Conservation (phyloP, 37 sponge, comb jelly and placozoan species). For the Aplysina aerophoba region DNA sequence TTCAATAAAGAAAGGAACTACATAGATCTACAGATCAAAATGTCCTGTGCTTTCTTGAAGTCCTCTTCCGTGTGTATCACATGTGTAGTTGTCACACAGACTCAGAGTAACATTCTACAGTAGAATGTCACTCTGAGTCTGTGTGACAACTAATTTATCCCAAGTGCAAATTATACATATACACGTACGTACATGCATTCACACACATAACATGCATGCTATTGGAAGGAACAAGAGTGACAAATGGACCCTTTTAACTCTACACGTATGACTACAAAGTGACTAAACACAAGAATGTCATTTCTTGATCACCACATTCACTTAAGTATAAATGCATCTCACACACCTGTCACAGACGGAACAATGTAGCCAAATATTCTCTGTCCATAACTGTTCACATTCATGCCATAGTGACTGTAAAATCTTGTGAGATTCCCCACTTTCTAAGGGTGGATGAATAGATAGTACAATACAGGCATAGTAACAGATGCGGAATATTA, state of each 20-base stretch:
- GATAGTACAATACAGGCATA: not conserved
- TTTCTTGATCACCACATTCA: no score
- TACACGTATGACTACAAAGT: not conserved
- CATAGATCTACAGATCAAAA: no score
- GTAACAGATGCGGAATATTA: no score
- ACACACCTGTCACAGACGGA: slow-evolving; percentile 47
- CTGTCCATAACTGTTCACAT: slow-evolving; percentile 39
- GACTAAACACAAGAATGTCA: no score
- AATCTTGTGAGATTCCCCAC: not conserved
- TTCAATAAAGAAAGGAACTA: no score
- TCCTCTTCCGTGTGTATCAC: no score
- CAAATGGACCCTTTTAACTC: not conserved
- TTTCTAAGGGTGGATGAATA: not conserved
- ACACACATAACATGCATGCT: not conserved
- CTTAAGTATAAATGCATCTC: not conserved
- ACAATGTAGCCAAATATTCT: slow-evolving; percentile 70
- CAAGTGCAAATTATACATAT: slow-evolving; percentile 18
- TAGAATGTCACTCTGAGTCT: no score
- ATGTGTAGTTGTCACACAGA: no score
- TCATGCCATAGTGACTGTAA: not conserved
- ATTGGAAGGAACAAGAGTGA: not conserved
- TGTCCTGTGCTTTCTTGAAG: no score
- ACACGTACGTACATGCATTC: no score
- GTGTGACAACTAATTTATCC: not conserved
- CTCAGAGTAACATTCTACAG: no score